Conservation (phyloP, 2,888 invertebrate genomes). For the Eupithecia pulchellata region DNA sequence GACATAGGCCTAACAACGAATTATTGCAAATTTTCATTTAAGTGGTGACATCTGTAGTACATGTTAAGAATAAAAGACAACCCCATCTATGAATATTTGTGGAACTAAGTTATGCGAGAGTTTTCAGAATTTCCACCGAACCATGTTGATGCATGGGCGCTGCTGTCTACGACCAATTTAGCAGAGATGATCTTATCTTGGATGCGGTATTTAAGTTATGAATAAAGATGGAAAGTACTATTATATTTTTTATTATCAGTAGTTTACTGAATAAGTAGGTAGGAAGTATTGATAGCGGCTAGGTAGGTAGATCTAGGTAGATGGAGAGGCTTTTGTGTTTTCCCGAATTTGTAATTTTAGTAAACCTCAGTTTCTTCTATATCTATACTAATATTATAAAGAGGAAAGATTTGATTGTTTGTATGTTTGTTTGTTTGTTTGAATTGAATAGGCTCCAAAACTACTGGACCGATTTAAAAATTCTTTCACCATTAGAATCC, state of each 20-base stretch:
- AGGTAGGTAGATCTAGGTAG: too few relatives aligned
- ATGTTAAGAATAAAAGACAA: not conserved
- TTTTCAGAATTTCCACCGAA: conserved; percentile 34
- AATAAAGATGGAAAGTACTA: not conserved
- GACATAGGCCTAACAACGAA: conserved; percentile 32
- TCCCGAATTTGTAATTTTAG: too few relatives aligned
- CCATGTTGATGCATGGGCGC: conserved; percentile 35
- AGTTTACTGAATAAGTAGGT: too few relatives aligned
- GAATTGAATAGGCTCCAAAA: too few relatives aligned
- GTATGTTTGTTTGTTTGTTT: too few relatives aligned
- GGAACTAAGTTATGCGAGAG: conserved; percentile 31
- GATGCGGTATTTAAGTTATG: not conserved
- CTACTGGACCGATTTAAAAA: too few relatives aligned
- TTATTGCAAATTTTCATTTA: conserved; percentile 18
- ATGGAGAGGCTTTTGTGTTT: too few relatives aligned
- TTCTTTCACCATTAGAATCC: too few relatives aligned
- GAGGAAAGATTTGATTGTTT: too few relatives aligned
- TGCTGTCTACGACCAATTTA: conserved; percentile 9
- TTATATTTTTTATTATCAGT: not conserved
- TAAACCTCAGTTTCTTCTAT: too few relatives aligned
- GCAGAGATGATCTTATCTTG: not conserved
- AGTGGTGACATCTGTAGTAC: conserved; percentile 38
- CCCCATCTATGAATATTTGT: conserved; percentile 34
- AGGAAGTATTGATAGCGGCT: too few relatives aligned
- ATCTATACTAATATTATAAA: too few relatives aligned